Conservation (phyloP, 2,113 vertebrate genomes). For the Vimba vimba region DNA sequence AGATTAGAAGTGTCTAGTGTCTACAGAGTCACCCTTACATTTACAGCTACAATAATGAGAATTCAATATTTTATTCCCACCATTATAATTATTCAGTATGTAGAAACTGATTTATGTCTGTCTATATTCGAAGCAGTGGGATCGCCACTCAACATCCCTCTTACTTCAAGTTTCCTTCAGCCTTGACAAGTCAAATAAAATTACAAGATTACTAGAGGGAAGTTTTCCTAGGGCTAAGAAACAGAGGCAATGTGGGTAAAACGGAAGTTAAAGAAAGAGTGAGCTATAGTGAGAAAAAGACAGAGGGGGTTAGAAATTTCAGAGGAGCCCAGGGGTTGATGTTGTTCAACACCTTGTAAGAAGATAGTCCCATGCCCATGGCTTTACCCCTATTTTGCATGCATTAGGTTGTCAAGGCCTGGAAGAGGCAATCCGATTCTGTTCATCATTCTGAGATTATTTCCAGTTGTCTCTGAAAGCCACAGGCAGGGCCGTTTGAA, state of each 20-base stretch:
- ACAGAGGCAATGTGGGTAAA: background rate
- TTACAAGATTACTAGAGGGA: slow-evolving; percentile 26
- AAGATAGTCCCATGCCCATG: slow-evolving; percentile 47
- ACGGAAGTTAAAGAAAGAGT: slow-evolving; percentile 1
- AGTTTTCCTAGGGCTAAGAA: slow-evolving; percentile 46
- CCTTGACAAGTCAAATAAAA: background rate
- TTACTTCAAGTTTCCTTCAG: background rate
- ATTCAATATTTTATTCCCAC: background rate
- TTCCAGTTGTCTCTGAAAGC: slow-evolving; percentile 63
- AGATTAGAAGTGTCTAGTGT: background rate
- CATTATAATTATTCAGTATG: background rate
- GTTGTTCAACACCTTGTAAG: slow-evolving; percentile 50
- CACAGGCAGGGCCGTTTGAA: slow-evolving; percentile 57
- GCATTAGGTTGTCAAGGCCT: slow-evolving; percentile 65
- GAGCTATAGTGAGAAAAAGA: background rate
- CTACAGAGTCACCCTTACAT: background rate
- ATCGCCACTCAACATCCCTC: background rate
- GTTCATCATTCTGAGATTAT: slow-evolving; percentile 64
- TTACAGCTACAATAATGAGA: background rate
- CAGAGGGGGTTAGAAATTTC: slow-evolving; percentile 13
- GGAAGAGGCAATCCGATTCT: slow-evolving; percentile 53
- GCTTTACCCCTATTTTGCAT: slow-evolving; percentile 61
- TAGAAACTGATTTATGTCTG: background rate
- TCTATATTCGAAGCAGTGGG: slow-evolving; percentile 36
- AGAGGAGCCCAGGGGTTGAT: slow-evolving; percentile 32